These are phyloP conservation scores for Acromyrmex charruanus DNA, from an alignment of 1,140 invertebrate species.

Conservation along the genomic window DNA sequence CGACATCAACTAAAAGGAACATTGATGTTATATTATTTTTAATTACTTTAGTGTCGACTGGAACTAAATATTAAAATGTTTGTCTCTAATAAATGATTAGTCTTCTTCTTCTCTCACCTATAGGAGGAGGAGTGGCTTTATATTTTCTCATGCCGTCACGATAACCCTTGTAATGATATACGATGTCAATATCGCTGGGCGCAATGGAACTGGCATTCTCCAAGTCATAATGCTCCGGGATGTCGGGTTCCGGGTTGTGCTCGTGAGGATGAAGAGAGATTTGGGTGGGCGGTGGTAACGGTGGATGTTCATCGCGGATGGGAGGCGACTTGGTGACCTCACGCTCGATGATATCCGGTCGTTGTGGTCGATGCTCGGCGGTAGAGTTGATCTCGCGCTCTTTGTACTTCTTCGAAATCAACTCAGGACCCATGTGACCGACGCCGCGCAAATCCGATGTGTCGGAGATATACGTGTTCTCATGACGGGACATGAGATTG, in stretches of 20 bases:
- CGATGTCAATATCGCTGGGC: conserved; percentile 98
- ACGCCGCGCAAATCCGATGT: conserved; percentile 87
- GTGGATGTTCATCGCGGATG: conserved; percentile 91
- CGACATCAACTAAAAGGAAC: too few relatives aligned
- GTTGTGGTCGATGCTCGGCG: conserved; percentile 90
- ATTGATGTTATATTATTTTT: too few relatives aligned
- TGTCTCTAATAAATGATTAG: background rate
- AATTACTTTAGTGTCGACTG: too few relatives aligned
- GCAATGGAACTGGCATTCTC: conserved; percentile 99
- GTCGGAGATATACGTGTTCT: conserved; percentile 85
- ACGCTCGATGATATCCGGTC: conserved; percentile 97
- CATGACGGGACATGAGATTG: conserved; percentile 82
- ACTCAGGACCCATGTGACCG: conserved; percentile 92
- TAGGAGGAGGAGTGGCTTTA: conserved; percentile 92
- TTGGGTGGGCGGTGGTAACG: conserved; percentile 89
- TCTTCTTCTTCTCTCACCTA: conserved; percentile 76
- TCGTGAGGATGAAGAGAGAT: conserved; percentile 89
- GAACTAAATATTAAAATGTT: background rate
- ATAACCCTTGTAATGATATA: conserved; percentile 98
- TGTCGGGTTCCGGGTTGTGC: conserved; percentile 91
- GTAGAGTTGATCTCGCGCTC: conserved; percentile 92
- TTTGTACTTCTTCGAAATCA: conserved; percentile 95
- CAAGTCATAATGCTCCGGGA: conserved; percentile 98
- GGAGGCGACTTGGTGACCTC: conserved; percentile 94
- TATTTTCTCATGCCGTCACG: conserved; percentile 95